Conservation (phyloP, 2,888 invertebrate genomes). For the Criorhina ranunculi region DNA sequence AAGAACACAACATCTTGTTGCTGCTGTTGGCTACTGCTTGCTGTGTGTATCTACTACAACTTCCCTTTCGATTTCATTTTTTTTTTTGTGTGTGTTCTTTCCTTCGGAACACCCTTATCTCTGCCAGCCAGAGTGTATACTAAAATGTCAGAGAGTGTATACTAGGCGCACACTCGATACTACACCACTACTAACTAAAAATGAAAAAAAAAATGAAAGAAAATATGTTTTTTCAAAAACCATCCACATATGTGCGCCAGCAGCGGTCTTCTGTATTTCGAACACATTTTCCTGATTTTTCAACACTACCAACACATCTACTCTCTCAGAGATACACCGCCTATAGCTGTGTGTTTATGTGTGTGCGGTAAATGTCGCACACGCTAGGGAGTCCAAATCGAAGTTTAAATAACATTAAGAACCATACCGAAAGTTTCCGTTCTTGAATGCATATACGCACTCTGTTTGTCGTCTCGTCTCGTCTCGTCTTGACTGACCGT, state of each 20-base stretch:
- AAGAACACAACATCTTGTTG: slow-evolving; percentile 62
- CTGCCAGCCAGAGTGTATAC: slow-evolving; percentile 52
- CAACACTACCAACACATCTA: slow-evolving; percentile 50
- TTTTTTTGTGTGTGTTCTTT: slow-evolving; percentile 44
- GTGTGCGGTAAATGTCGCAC: slow-evolving; percentile 71
- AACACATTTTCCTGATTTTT: slow-evolving; percentile 73
- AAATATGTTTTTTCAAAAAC: slow-evolving; percentile 57
- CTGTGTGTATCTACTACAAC: slow-evolving; percentile 46
- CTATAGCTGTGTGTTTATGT: slow-evolving; percentile 33
- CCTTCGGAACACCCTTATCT: slow-evolving; percentile 68
- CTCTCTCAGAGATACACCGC: neutral
- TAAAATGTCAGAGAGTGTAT: slow-evolving; percentile 62
- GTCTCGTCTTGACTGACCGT: slow-evolving; percentile 73
- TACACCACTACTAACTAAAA: slow-evolving; percentile 54
- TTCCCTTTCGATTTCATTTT: slow-evolving; percentile 75
- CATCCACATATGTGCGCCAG: slow-evolving; percentile 69
- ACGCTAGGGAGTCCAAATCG: slow-evolving; percentile 76
- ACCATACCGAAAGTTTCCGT: slow-evolving; percentile 77
- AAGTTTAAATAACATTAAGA: slow-evolving; percentile 75
- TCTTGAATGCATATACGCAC: slow-evolving; percentile 77
- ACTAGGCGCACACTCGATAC: slow-evolving; percentile 73
- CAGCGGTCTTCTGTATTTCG: slow-evolving; percentile 64
- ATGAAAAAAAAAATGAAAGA: neutral
- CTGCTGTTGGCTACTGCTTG: slow-evolving; percentile 33
- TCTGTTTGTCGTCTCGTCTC: slow-evolving; percentile 77